phyloP scores from a whole-genome alignment of 2,888 invertebrate species.

The Archips xylosteana region DNA sequence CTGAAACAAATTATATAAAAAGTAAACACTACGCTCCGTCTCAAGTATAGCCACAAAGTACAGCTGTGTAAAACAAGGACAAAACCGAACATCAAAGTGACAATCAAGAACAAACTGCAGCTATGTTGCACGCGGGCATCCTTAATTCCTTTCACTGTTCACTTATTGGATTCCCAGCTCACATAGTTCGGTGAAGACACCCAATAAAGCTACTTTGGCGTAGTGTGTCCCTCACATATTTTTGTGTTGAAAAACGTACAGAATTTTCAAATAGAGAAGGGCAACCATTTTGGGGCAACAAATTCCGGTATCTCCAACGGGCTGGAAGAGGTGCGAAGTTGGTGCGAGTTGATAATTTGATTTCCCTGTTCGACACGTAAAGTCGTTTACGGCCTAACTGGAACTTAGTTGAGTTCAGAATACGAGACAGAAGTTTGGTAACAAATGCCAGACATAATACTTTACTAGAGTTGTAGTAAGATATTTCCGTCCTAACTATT shows the following conservation, averaged over 20 bases:
- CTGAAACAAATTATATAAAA: conserved; percentile 34
- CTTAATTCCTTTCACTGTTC: conserved; percentile 75
- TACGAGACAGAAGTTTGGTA: conserved; percentile 66
- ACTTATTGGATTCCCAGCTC: conserved; percentile 81
- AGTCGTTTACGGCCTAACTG: conserved; percentile 80
- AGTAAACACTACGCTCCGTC: conserved; percentile 17
- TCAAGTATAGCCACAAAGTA: conserved; percentile 31
- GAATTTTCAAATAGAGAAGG: conserved; percentile 76
- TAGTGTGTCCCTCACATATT: conserved; percentile 72
- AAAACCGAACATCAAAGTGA: conserved; percentile 57
- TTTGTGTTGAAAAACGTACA: conserved; percentile 72
- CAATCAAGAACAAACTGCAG: conserved; percentile 64
- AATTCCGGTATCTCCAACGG: conserved; percentile 71
- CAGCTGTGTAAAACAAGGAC: conserved; percentile 39
- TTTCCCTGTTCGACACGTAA: conserved; percentile 83
- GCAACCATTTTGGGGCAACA: conserved; percentile 64
- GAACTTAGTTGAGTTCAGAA: conserved; percentile 72
- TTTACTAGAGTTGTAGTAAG: conserved; percentile 10
- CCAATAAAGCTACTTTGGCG: conserved; percentile 80
- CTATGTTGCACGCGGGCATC: conserved; percentile 61
- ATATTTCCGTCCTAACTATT: conserved; percentile 1
- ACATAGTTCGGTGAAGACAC: conserved; percentile 77
- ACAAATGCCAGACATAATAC: conserved; percentile 60
- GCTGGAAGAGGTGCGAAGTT: conserved; percentile 77
- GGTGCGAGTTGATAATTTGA: conserved; percentile 82